These are phyloP conservation scores for Caenorhabditis wallacei DNA, from an alignment of 2,888 invertebrate species.

Conservation along the genomic window DNA sequence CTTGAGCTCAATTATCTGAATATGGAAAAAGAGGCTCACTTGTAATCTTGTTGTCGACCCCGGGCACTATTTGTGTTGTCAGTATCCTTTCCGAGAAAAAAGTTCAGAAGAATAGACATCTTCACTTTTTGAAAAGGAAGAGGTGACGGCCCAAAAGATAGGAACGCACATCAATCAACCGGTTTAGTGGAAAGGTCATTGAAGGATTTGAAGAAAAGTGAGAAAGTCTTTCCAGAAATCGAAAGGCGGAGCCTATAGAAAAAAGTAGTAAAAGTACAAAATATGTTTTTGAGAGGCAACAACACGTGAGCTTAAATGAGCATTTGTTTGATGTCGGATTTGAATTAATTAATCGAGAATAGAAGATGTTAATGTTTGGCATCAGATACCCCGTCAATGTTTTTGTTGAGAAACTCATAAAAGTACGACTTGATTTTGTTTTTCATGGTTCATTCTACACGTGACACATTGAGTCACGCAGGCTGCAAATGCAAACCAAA, in stretches of 20 bases:
- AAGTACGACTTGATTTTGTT: slow-evolving; percentile 14
- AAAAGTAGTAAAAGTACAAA: slow-evolving; percentile 19
- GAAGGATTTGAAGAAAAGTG: slow-evolving; percentile 4
- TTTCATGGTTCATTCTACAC: slow-evolving; percentile 9
- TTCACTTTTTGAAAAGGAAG: neutral
- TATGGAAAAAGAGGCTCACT: neutral
- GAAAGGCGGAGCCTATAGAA: slow-evolving; percentile 1
- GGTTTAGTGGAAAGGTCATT: slow-evolving; percentile 39
- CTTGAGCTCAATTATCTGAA: neutral
- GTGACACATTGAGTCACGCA: slow-evolving; percentile 18
- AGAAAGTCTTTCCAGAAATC: neutral
- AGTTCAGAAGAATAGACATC: slow-evolving; percentile 13
- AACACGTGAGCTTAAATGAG: slow-evolving; percentile 38
- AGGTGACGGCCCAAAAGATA: slow-evolving; percentile 1
- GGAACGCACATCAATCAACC: slow-evolving; percentile 37
- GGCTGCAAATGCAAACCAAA: neutral
- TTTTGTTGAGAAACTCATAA: neutral
- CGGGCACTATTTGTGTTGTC: neutral
- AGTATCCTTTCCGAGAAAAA: slow-evolving; percentile 6
- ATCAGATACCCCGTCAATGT: neutral
- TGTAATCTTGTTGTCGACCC: slow-evolving; percentile 7
- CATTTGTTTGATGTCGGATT: slow-evolving; percentile 28
- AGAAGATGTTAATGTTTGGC: neutral
- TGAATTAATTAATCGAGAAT: slow-evolving; percentile 45
- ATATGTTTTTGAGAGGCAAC: neutral